phyloP scores from a whole-genome alignment of 2,888 invertebrate species.

The Mantis religiosa region DNA sequence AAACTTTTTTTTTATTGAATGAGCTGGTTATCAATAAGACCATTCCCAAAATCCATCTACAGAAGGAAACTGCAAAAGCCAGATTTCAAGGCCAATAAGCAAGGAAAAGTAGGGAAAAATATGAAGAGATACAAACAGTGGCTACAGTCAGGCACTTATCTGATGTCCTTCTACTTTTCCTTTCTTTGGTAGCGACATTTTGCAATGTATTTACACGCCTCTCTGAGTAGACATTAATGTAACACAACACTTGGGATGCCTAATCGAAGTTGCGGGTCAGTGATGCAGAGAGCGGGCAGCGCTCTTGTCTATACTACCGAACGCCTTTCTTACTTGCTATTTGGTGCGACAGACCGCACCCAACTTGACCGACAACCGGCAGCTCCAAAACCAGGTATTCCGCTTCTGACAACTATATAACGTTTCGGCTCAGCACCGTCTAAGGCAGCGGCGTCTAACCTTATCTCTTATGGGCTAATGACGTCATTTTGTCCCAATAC shows the following conservation, averaged over 20 bases:
- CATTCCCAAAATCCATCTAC: too few relatives aligned
- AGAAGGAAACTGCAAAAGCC: too few relatives aligned
- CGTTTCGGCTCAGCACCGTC: too few relatives aligned
- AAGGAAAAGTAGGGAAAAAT: too few relatives aligned
- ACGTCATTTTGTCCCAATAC: too few relatives aligned
- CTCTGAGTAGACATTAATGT: not conserved
- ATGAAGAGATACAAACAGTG: too few relatives aligned
- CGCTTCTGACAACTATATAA: not conserved
- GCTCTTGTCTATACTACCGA: not conserved
- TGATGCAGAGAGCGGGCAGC: not conserved
- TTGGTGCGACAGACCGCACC: not conserved
- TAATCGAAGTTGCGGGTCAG: not conserved
- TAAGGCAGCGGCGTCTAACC: too few relatives aligned
- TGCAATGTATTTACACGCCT: not conserved
- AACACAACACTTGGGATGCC: not conserved
- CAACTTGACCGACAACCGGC: not conserved
- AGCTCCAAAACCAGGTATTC: not conserved
- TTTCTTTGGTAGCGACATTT: not conserved
- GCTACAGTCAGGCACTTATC: not conserved
- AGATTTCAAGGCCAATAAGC: too few relatives aligned
- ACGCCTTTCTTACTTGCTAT: not conserved
- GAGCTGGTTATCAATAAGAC: too few relatives aligned
- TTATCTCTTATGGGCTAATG: too few relatives aligned
- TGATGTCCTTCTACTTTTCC: not conserved
- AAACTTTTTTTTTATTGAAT: too few relatives aligned